phyloP scores from a whole-genome alignment of 2,888 invertebrate genomes.

The Tetanocera ferruginea region DNA sequence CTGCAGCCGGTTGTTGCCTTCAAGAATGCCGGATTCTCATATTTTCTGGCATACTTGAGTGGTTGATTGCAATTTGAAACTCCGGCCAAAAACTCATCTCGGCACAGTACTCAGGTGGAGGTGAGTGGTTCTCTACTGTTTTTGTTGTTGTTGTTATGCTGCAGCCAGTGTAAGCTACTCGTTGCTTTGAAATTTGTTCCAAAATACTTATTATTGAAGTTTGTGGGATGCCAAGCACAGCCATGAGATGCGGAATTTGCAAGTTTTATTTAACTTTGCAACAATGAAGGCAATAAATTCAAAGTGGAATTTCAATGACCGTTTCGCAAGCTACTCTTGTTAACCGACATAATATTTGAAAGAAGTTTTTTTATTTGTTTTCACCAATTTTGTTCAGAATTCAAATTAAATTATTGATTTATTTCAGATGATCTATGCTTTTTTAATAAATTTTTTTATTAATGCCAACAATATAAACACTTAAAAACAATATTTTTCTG shows the following conservation, averaged over 20 bases:
- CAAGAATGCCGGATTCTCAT: conserved; percentile 5
- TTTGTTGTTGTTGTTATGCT: neutral
- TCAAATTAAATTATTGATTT: neutral
- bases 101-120: neutral
- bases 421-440: neutral
- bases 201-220: conserved; percentile 12
- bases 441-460: neutral
- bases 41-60: conserved; percentile 2
- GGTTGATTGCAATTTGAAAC: conserved; percentile 5
- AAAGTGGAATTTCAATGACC: conserved; percentile 7
- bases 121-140: neutral
- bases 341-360: too few relatives aligned
- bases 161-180: neutral
- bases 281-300: conserved; percentile 25
- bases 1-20: neutral
- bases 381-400: neutral
- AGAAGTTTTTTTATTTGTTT: too few relatives aligned
- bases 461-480: neutral
- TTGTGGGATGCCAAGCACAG: neutral
- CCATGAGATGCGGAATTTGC: conserved; percentile 19
- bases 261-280: conserved; percentile 50
- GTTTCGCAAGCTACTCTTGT: neutral
- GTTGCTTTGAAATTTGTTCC: conserved; percentile 23
- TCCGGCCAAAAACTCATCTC: neutral
- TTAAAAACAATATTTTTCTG: too few relatives aligned